phyloP scores from a whole-genome alignment of 2,888 invertebrate species.

The Oeneis ivallda region DNA sequence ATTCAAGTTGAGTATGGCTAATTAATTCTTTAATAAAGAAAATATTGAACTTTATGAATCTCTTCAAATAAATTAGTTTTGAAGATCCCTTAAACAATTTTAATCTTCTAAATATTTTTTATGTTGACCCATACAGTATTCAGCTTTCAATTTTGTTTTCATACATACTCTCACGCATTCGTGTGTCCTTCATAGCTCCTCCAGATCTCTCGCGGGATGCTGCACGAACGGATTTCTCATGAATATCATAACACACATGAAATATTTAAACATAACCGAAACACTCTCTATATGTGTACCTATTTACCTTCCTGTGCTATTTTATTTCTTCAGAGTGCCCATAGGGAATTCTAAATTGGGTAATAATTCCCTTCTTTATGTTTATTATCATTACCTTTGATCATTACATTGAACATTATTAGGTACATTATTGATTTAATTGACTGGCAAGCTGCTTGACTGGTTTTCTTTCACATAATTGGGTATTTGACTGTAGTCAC shows the following conservation, averaged over 20 bases:
- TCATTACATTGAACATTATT: too few relatives aligned
- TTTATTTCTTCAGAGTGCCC: conserved; percentile 26
- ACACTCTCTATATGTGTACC: conserved; percentile 18
- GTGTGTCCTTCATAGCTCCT: conserved; percentile 26
- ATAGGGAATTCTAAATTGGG: conserved; percentile 26
- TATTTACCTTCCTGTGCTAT: conserved; percentile 11
- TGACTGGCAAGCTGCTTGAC: too few relatives aligned
- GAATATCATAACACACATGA: conserved; percentile 38
- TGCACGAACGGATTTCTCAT: conserved; percentile 38
- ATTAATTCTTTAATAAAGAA: too few relatives aligned
- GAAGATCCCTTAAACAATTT: too few relatives aligned
- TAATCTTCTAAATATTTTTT: not conserved
- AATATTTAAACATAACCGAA: conserved; percentile 35
- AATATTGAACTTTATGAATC: too few relatives aligned
- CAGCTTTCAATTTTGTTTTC: conserved; percentile 17
- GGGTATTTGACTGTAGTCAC: too few relatives aligned
- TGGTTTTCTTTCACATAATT: too few relatives aligned
- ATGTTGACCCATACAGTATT: not conserved
- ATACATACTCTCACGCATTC: conserved; percentile 20
- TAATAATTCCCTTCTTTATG: conserved; percentile 10
- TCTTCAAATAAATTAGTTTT: too few relatives aligned
- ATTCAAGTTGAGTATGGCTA: too few relatives aligned
- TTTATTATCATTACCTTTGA: conserved; percentile 6
- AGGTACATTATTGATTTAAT: too few relatives aligned
- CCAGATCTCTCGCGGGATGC: conserved; percentile 29